phyloP scores from a whole-genome alignment of 2,888 invertebrate species.

The Scaptomyza reducta region DNA sequence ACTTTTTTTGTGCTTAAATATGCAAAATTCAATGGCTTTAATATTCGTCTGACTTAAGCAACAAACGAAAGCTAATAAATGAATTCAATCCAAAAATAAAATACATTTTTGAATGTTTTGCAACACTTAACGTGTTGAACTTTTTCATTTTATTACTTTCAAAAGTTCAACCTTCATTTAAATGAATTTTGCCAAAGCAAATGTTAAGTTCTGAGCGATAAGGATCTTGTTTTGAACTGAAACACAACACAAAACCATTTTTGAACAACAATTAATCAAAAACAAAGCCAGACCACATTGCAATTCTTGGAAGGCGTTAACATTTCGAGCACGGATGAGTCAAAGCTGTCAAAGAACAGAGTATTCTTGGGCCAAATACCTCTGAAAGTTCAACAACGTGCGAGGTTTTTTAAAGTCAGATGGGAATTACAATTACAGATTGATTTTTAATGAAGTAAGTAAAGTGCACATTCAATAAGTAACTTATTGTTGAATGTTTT shows the following conservation, averaged over 20 bases:
- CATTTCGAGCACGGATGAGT: slow-evolving; percentile 37
- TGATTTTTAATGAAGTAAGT: too few species aligned
- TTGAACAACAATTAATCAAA: slow-evolving; percentile 60
- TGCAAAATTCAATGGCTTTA: slow-evolving; percentile 5
- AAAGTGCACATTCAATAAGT: too few species aligned
- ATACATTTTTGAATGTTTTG: slow-evolving; percentile 1
- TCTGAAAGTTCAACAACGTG: slow-evolving; percentile 18
- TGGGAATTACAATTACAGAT: too few species aligned
- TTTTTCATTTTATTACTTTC: background rate
- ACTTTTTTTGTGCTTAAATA: background rate
- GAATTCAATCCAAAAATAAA: background rate
- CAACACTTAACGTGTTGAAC: background rate
- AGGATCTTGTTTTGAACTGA: slow-evolving; percentile 25
- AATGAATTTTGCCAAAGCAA: slow-evolving; percentile 38
- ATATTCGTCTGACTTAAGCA: slow-evolving; percentile 5
- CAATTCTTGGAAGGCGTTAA: slow-evolving; percentile 59
- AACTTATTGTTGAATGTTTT: background rate
- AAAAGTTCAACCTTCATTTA: slow-evolving; percentile 40
- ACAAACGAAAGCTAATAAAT: slow-evolving; percentile 59
- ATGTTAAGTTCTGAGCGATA: slow-evolving; percentile 36
- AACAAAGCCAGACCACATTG: slow-evolving; percentile 30
- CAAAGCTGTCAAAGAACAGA: slow-evolving; percentile 26
- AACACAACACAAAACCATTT: slow-evolving; percentile 3
- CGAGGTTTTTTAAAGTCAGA: slow-evolving; percentile 1
- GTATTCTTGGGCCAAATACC: slow-evolving; percentile 21